Evolutionary conservation across 2,888 invertebrate genomes (phyloP).

Genomic region (Cephus nigrinus): DNA sequence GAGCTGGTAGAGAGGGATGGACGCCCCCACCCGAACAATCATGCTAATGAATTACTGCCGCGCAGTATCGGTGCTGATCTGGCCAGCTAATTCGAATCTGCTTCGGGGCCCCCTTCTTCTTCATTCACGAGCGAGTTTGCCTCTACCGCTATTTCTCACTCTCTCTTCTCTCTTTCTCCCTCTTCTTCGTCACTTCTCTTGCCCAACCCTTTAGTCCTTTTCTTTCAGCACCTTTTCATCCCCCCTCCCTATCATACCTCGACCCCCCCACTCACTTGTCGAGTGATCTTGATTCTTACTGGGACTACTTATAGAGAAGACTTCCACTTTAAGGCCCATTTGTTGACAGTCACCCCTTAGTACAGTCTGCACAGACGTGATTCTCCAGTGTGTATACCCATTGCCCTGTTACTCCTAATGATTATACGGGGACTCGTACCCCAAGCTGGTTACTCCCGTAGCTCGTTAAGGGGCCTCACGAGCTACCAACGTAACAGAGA

Average conservation of each 20-base stretch:
- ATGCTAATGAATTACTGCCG: conserved; percentile 52
- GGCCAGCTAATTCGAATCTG: conserved; percentile 41
- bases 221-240: not conserved
- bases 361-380: not conserved
- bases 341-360: not conserved
- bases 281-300: not conserved
- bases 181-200: not conserved
- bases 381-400: not conserved
- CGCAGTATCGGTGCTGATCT: conserved; percentile 44
- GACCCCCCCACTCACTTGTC: not conserved
- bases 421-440: not conserved
- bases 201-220: not conserved
- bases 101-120: conserved; percentile 35
- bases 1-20: not conserved
- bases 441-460: not conserved
- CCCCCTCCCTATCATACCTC: not conserved
- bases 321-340: not conserved
- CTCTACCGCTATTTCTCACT: not conserved
- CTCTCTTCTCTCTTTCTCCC: not conserved
- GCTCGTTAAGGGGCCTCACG: not conserved
- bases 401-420: not conserved
- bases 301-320: not conserved
- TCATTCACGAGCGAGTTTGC: conserved; percentile 6
- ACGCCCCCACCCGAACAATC: conserved; percentile 37
- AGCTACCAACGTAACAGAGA: not conserved